Evolutionary conservation across 1,140 invertebrate species (phyloP).

Genomic region (Euwallacea similis): DNA sequence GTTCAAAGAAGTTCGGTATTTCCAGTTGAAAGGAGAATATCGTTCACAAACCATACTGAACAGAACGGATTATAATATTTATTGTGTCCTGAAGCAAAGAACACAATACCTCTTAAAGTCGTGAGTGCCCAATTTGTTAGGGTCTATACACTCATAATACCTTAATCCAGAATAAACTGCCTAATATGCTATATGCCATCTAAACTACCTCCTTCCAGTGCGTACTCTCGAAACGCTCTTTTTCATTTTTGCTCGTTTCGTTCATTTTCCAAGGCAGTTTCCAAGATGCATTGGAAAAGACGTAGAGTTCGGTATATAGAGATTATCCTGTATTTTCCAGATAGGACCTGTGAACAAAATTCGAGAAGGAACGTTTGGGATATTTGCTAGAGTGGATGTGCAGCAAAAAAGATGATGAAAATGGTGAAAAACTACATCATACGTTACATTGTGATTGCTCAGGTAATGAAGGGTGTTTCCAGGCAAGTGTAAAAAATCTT

Average conservation of each 20-base stretch:
- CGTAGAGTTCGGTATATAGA: not conserved
- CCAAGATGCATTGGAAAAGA: slow-evolving; percentile 16
- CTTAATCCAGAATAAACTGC: slow-evolving; percentile 22
- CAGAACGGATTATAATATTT: no score
- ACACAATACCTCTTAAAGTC: not conserved
- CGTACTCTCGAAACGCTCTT: slow-evolving; percentile 25
- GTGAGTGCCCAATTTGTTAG: slow-evolving; percentile 25
- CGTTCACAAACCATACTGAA: no score
- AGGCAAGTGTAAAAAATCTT: slow-evolving; percentile 7
- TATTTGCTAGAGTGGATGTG: no score
- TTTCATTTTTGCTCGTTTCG: slow-evolving; percentile 25
- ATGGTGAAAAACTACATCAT: no score
- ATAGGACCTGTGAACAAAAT: no score
- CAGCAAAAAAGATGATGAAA: no score
- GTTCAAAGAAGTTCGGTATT: no score
- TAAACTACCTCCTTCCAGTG: slow-evolving; percentile 17
- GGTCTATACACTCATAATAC: slow-evolving; percentile 12
- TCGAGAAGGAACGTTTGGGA: no score
- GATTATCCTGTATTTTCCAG: no score
- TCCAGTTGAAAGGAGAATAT: no score
- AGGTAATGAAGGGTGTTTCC: not conserved
- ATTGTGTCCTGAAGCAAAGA: no score
- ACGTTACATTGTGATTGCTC: no score
- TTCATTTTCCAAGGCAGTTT: slow-evolving; percentile 23
- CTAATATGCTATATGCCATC: slow-evolving; percentile 22